These are phyloP conservation scores for Andrena bicolor DNA, from an alignment of 2,888 invertebrate genomes.

Conservation along the genomic window DNA sequence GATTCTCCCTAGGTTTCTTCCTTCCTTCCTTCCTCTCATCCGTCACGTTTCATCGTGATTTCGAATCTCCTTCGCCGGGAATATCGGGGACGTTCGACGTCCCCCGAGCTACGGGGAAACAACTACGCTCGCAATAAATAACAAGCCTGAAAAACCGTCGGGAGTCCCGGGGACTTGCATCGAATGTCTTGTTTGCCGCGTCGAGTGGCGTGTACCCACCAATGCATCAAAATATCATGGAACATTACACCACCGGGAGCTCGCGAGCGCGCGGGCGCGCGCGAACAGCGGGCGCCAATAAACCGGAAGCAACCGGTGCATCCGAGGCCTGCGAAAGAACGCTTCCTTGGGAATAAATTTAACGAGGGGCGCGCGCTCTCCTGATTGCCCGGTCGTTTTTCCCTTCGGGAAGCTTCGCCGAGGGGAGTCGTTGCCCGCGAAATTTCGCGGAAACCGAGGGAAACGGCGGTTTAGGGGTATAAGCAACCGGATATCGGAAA, in stretches of 20 bases:
- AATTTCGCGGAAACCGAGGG: constrained; percentile 31
- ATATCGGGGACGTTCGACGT: constrained; percentile 27
- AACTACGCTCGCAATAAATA: constrained; percentile 49
- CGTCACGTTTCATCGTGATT: constrained; percentile 70
- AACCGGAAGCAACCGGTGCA: not conserved
- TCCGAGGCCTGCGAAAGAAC: not conserved
- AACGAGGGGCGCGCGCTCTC: not conserved
- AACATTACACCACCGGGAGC: not conserved
- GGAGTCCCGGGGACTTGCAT: not conserved
- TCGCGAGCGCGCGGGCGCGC: not conserved
- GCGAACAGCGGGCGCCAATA: not conserved
- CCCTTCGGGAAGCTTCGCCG: not conserved
- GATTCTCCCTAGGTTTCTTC: constrained; percentile 63
- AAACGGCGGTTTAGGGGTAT: constrained; percentile 50
- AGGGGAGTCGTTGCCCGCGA: constrained; percentile 22
- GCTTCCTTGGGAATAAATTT: constrained; percentile 3
- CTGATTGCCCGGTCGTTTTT: not conserved
- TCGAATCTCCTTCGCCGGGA: constrained; percentile 40
- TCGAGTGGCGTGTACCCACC: not conserved
- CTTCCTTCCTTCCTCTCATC: constrained; percentile 67
- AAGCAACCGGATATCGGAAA: constrained; percentile 70
- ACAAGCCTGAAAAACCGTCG: constrained; percentile 17
- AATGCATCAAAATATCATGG: constrained; percentile 25
- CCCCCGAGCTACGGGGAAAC: constrained; percentile 4
- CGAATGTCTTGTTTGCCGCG: not conserved